Percentiles rank a stretch among this genome's conserved stretches.
These are phyloP conservation scores for Drosophila nigrodunni DNA, from an alignment of 1,140 invertebrate species.

Conservation along the genomic window DNA sequence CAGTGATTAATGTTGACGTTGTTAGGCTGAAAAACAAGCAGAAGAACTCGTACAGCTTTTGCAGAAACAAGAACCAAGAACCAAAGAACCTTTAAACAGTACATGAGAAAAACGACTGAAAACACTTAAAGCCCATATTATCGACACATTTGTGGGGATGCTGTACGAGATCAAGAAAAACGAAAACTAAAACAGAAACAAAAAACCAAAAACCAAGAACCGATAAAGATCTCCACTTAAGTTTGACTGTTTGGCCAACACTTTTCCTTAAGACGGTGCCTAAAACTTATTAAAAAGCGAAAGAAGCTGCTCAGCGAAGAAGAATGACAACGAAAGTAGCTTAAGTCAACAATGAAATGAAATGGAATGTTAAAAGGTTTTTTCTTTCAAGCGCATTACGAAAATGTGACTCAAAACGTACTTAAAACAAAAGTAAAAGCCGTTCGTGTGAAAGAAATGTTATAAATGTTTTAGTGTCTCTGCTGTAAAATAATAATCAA, in stretches of 20 bases:
- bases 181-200: not conserved
- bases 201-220: not conserved
- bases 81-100: slow-evolving; percentile 25
- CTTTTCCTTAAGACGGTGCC: slow-evolving; percentile 36
- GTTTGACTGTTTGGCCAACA: slow-evolving; percentile 36
- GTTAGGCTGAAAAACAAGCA: slow-evolving; percentile 40
- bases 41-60: slow-evolving; percentile 16
- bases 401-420: slow-evolving; percentile 33
- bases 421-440: slow-evolving; percentile 78
- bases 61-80: not conserved
- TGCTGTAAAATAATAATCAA: not conserved
- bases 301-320: slow-evolving; percentile 48
- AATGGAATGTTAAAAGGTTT: slow-evolving; percentile 78
- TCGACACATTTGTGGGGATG: slow-evolving; percentile 36
- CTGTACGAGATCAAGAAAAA: slow-evolving; percentile 2
- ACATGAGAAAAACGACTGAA: slow-evolving; percentile 14
- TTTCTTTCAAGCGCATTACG: slow-evolving; percentile 44
- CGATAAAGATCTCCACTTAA: slow-evolving; percentile 47
- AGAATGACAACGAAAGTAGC: slow-evolving; percentile 74
- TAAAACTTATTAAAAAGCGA: slow-evolving; percentile 66
- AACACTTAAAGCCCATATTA: slow-evolving; percentile 45
- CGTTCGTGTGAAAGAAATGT: slow-evolving; percentile 47
- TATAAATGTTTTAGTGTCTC: slow-evolving; percentile 4
- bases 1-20: slow-evolving; percentile 74
- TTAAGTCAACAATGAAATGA: slow-evolving; percentile 73